Evolutionary conservation across 2,113 vertebrate species (phyloP), one percentile per base, ranked within the genome.

Genomic region (Madoqua kirkii): DNA sequence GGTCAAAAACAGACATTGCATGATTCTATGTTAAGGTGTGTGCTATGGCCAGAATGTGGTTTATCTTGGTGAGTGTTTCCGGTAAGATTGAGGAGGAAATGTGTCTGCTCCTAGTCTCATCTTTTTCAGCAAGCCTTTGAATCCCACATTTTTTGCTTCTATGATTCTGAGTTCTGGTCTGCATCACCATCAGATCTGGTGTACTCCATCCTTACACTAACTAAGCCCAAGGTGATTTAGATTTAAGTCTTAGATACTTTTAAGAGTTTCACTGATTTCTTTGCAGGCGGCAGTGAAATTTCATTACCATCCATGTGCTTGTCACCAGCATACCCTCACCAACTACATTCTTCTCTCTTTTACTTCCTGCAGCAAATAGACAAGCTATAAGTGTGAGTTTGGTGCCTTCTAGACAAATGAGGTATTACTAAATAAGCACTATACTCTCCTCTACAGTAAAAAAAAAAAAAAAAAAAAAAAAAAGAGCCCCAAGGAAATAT

Each of bases 221-320:
- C 55, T 27, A 33, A 71, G 31, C 31, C 25, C 50, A 23, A 40
- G 45, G 7, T 19, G n/a, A 25, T 29, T 82, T 62, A 16, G 23
- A 48, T 55, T 92, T 36, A 78, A 48, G 19, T 29, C 40, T 93
- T 76, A 19, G 10, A 29, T 12, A 2, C 43, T 60, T 64, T 90
- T 67, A n/a, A 85, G 29, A 23, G 29, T 60, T 92, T 84, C 43
- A 57, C 12, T 14, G 25, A 59, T 74, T 78, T 54, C 40, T 78
- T 52, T 45, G 27, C n/a, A 59, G 27, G 48, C 2, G 52, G 90
- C 67, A 33, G 48, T 88, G 62, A 90, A 92, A 93, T 88, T 48
- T 54, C 85, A 15, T 36, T 27, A 25, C n/a, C 17, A 17, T 25
- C 7, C 54, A 52, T 21, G 43, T 5, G 6, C 45, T 60, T 74